These are phyloP conservation scores for Pagrus major DNA, from an alignment of 2,113 vertebrate genomes.

Conservation along the genomic window DNA sequence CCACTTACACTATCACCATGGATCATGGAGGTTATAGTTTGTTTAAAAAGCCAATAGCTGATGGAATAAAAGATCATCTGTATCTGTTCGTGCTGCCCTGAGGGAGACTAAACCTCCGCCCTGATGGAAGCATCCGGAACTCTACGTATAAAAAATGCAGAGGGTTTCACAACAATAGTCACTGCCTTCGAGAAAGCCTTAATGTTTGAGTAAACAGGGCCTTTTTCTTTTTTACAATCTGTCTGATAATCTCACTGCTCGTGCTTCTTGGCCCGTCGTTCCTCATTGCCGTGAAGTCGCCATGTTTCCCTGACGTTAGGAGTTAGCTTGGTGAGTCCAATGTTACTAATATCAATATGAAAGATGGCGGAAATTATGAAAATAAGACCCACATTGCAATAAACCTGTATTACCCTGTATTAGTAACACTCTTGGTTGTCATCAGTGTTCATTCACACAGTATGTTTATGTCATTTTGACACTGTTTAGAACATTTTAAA, in stretches of 20 bases:
- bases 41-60: no score
- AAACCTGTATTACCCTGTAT: background rate
- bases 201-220: background rate
- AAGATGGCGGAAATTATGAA: background rate
- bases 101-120: no score
- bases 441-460: background rate
- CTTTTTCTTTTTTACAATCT: no score
- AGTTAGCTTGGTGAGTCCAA: background rate
- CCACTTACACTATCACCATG: no score
- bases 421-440: background rate
- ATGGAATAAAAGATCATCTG: no score
- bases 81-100: no score
- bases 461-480: background rate
- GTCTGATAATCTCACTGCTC: background rate
- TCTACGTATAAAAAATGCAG: no score
- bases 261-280: background rate
- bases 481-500: background rate
- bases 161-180: no score
- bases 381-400: background rate
- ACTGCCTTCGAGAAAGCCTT: no score
- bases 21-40: no score
- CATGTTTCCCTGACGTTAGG: background rate
- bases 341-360: background rate
- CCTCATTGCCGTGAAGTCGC: background rate
- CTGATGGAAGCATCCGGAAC: no score